Evolutionary conservation across 2,888 invertebrate genomes (phyloP).

Genomic region (Molorchus minor): DNA sequence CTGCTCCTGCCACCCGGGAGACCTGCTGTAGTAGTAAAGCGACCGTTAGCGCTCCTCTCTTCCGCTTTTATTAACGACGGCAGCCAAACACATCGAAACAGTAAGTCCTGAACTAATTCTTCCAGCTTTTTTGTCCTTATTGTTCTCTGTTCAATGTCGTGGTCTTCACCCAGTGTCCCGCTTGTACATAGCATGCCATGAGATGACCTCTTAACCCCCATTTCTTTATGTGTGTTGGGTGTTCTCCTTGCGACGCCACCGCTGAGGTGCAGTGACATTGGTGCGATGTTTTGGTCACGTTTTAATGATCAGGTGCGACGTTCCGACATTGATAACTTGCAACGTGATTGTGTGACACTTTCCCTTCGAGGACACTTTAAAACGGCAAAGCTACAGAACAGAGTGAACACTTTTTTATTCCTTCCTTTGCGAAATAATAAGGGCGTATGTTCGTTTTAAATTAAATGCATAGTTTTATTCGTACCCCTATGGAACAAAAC

Average conservation of each 20-base stretch:
- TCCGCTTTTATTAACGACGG: constrained; percentile 19
- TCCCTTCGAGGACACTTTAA: too few species aligned
- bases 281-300: constrained; percentile 1
- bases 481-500: too few species aligned
- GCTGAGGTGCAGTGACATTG: neutral
- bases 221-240: constrained; percentile 7
- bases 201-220: constrained; percentile 25
- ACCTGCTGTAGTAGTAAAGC: constrained; percentile 29
- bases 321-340: neutral
- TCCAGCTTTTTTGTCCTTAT: constrained; percentile 20
- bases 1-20: constrained; percentile 54
- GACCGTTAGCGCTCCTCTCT: constrained; percentile 20
- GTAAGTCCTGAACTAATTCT: constrained; percentile 23
- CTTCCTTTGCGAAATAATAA: too few species aligned
- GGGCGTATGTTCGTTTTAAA: too few species aligned
- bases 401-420: too few species aligned
- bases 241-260: neutral
- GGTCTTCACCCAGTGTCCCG: constrained; percentile 26
- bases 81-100: constrained; percentile 25
- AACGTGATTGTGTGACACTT: constrained; percentile 1
- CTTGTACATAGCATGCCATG: constrained; percentile 24
- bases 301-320: constrained; percentile 1
- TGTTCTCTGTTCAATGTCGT: constrained; percentile 16
- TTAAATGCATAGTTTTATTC: too few species aligned
- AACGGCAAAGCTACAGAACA: too few species aligned